Base-by-base conservation (phyloP, 2,113 vertebrate genomes). In the Sturnus vulgaris region DNA sequence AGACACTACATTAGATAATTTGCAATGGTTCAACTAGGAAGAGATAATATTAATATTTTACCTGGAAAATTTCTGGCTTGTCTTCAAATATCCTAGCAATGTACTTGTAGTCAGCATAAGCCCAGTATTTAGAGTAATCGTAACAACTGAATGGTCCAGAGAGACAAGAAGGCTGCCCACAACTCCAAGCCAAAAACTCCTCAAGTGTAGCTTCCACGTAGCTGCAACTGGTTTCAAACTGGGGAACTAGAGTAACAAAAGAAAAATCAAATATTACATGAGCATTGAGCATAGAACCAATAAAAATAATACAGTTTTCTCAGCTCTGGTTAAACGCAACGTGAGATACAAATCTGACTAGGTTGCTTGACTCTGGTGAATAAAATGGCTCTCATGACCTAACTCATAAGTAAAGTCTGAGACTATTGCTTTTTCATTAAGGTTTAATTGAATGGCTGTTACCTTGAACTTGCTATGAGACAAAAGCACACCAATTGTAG, bases 101-200 rank as follows among this genome's bases (percentile, higher is more conserved):
- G 94, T 99, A 99, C 95, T 99, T 99, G 98, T 99, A 99, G 97
- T 99, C 99, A 27, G 99, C 99, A 12, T 99, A 99, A 78, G 99
- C 98, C 99, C 99, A 99, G 80, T 98, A 99, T 64, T 98, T 98
- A 35, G 98, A 97, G 72, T 70, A 77, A 65, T 98, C 93, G 1
- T 98, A 99, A 64, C 96, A 91, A 81, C 72, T 88, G 96, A 99
- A 99, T 33, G 98, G 97, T 53, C 99, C 99, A 37, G 93, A 96
- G 35, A 87, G 60, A 47, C 75, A 17, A 81, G 96, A 92, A 25
- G 91, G 61, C 56, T 96, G 96, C 33, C 94, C 97, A 46, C 24
- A 92, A 65, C 95, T 96, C 99, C 99, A 99, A 80, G 95, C 86
- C 79, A 99, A 96, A 97, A 99, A 99, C 66, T 99, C 98, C 70